Evolutionary conservation across 2,888 invertebrate genomes (phyloP), one percentile per base, ranked within the genome.

Genomic region (Drosophila picticornis): DNA sequence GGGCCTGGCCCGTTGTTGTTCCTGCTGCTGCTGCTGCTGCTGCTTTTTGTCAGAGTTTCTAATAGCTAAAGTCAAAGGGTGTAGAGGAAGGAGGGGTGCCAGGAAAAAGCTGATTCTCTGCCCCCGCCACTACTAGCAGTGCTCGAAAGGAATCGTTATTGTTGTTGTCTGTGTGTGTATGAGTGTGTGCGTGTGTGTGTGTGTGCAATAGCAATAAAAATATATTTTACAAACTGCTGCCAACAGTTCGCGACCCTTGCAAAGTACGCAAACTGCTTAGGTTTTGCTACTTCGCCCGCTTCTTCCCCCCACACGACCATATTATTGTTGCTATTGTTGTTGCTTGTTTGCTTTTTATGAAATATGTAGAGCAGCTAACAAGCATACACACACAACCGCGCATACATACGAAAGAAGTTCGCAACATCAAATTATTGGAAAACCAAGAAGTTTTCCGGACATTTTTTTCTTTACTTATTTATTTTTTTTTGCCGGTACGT

Each of bases 161-260:
- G 71, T 70, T 79, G 71, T 68, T 46, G 48, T 53, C 43, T 64
- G 34, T 51, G 59, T 43, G 40, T 56, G 43, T 57, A 36, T 32
- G 46, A 61, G 52, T 48, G 34, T 38, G 36, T 63, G 48, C 43
- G 40, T 52, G 40, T 61, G 46, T 72, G 48, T 66, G 83, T 81
- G 78, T 80, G 68, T 77, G 90, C 83, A 85, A 91, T 90, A 91
- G 91, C 86, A 87, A 87, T 87, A 87, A 91, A 87, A 87, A 91
- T 91, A 87, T 87, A 87, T 87, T 91, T 91, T 90, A 87, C 90
- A 91, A 90, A 91, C 88, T 90, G 91, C 88, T 88, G 80, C 80
- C 81, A 80, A 70, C 76, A 75, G 80, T 75, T 68, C 72, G 72
- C 69, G 75, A 83, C 84, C 84, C 81, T 72, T 71, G 70, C 48